Evolutionary conservation across 2,797 vertebrate genomes (phyloP).

Genomic region (Sebastes wilsoni): DNA sequence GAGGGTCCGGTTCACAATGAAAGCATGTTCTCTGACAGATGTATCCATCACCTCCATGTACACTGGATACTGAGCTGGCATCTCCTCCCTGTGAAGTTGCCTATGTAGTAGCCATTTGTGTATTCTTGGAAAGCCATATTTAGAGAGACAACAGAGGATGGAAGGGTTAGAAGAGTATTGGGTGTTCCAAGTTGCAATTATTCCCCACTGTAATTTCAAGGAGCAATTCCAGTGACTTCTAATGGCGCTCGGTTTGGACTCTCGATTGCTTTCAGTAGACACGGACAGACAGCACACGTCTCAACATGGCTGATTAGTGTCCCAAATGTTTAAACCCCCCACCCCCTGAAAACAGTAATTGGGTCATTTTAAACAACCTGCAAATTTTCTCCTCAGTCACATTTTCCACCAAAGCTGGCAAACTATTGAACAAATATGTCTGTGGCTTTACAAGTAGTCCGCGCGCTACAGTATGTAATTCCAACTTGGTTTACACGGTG

Average conservation of each 20-base stretch:
- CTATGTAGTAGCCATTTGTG: constrained; percentile 47
- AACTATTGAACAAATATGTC: constrained; percentile 73
- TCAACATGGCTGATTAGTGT: constrained; percentile 55
- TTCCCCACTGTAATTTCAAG: constrained; percentile 63
- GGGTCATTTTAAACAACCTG: constrained; percentile 75
- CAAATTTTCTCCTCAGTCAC: constrained; percentile 73
- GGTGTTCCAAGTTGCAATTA: constrained; percentile 67
- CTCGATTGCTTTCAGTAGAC: constrained; percentile 57
- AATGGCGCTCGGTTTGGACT: constrained; percentile 60
- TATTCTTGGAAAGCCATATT: constrained; percentile 67
- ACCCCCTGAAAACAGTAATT: constrained; percentile 64
- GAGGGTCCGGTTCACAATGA: constrained; percentile 20
- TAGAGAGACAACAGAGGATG: constrained; percentile 54
- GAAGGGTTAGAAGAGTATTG: constrained; percentile 41
- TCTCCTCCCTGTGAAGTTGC: constrained; percentile 26
- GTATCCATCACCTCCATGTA: constrained; percentile 39
- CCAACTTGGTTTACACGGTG: constrained; percentile 61
- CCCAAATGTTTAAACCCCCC: constrained; percentile 54
- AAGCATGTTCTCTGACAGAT: constrained; percentile 51
- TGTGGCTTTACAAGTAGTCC: constrained; percentile 75
- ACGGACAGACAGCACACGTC: constrained; percentile 27
- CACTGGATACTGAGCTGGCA: constrained; percentile 28
- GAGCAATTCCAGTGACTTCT: constrained; percentile 47
- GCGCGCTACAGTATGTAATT: constrained; percentile 51
- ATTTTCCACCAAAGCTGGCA: constrained; percentile 74